These are phyloP conservation scores for Phasia obesa DNA, from an alignment of 2,888 invertebrate species.

Conservation along the genomic window DNA sequence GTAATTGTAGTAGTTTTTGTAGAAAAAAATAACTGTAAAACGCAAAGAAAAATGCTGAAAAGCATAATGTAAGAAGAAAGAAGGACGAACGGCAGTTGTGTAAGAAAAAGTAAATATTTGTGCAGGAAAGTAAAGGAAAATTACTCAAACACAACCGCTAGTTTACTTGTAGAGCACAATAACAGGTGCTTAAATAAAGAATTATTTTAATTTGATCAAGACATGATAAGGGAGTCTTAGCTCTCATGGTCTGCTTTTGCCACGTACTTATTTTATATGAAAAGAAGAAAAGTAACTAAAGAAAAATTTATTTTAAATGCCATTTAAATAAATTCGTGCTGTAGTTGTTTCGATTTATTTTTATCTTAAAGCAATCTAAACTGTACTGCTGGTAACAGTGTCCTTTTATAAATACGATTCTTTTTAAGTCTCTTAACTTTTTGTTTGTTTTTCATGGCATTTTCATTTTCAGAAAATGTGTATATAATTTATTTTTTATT, in stretches of 20 bases:
- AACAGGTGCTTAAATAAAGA: slow-evolving; percentile 72
- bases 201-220: slow-evolving; percentile 74
- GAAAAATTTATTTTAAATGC: slow-evolving; percentile 41
- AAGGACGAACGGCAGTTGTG: not conserved
- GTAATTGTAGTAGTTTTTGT: slow-evolving; percentile 2
- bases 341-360: not conserved
- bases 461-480: slow-evolving; percentile 20
- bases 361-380: slow-evolving; percentile 4
- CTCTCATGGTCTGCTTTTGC: slow-evolving; percentile 30
- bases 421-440: not conserved
- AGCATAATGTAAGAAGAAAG: not conserved
- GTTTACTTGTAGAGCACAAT: slow-evolving; percentile 66
- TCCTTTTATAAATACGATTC: not conserved
- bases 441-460: slow-evolving; percentile 26
- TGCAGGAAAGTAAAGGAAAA: not conserved
- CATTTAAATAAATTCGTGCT: slow-evolving; percentile 44
- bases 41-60: not conserved
- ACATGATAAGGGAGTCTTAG: slow-evolving; percentile 66
- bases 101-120: slow-evolving; percentile 29
- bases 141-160: slow-evolving; percentile 19
- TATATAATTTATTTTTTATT: slow-evolving; percentile 16
- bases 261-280: slow-evolving; percentile 13
- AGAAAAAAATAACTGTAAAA: slow-evolving; percentile 18
- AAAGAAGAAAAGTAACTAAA: not conserved
- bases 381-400: not conserved